Percentiles rank a stretch among this genome's conserved stretches.
Conservation (phyloP, 2,888 invertebrate genomes). For the Nomada ruficornis region DNA sequence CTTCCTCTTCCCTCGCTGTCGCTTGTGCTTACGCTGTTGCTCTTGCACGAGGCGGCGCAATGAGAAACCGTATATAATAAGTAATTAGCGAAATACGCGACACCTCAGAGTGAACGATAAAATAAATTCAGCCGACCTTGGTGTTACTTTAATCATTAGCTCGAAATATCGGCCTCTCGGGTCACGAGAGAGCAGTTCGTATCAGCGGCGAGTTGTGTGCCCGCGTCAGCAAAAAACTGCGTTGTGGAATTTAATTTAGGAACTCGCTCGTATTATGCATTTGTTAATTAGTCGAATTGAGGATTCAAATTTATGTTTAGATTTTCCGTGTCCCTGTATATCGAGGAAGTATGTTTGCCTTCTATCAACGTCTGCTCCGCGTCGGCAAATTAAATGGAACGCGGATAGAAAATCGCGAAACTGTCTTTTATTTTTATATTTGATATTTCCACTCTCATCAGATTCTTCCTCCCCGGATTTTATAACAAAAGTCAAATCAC, state of each 20-base stretch:
- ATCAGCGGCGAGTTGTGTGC: not conserved
- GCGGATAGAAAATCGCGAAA: slow-evolving; percentile 2
- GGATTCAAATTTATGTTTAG: slow-evolving; percentile 11
- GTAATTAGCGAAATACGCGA: slow-evolving; percentile 32
- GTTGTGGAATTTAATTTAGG: slow-evolving; percentile 34
- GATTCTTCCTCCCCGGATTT: not conserved
- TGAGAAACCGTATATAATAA: slow-evolving; percentile 13
- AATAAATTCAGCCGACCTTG: slow-evolving; percentile 29
- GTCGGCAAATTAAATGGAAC: not conserved
- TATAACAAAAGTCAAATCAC: not conserved
- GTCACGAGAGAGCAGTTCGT: slow-evolving; percentile 18
- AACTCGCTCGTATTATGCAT: slow-evolving; percentile 15
- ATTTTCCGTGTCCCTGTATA: not conserved
- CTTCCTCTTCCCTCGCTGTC: not conserved
- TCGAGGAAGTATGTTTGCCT: not conserved
- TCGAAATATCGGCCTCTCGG: slow-evolving; percentile 35
- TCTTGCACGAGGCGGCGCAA: not conserved
- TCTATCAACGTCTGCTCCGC: not conserved
- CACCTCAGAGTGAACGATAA: slow-evolving; percentile 15
- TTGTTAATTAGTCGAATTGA: slow-evolving; percentile 22
- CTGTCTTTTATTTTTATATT: too few species aligned
- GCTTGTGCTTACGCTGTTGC: not conserved
- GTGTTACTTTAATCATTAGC: slow-evolving; percentile 38
- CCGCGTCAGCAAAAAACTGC: slow-evolving; percentile 12
- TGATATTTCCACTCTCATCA: too few species aligned